Evolutionary conservation across 2,888 invertebrate species (phyloP).

Genomic region (Ecliptopera silaceata): DNA sequence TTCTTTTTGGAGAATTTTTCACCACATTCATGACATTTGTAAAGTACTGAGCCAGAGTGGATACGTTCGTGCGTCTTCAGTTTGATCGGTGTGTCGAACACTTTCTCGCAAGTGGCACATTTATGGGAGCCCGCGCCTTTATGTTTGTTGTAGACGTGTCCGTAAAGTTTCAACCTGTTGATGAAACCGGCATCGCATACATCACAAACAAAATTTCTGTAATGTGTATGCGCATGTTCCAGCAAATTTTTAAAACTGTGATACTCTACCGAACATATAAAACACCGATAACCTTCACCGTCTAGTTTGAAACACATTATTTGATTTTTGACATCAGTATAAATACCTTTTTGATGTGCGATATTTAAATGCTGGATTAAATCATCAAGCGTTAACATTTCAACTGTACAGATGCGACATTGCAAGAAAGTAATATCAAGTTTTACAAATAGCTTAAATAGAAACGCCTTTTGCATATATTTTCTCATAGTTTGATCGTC

Average conservation of each 20-base stretch:
- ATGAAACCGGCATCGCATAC: slow-evolving; percentile 56
- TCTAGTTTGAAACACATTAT: slow-evolving; percentile 60
- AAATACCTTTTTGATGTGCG: slow-evolving; percentile 40
- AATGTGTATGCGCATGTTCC: slow-evolving; percentile 60
- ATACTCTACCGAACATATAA: slow-evolving; percentile 45
- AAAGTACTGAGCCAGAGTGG: slow-evolving; percentile 50
- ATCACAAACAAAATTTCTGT: slow-evolving; percentile 53
- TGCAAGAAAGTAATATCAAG: slow-evolving; percentile 51
- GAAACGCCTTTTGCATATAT: slow-evolving; percentile 52
- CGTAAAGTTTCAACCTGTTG: slow-evolving; percentile 45
- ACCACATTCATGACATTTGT: slow-evolving; percentile 56
- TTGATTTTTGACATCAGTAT: slow-evolving; percentile 52
- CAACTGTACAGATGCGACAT: slow-evolving; percentile 46
- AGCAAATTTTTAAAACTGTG: slow-evolving; percentile 52
- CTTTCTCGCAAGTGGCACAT: slow-evolving; percentile 68
- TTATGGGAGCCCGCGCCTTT: slow-evolving; percentile 49
- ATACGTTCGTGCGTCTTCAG: slow-evolving; percentile 66
- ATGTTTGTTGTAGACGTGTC: slow-evolving; percentile 53
- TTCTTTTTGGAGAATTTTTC: slow-evolving; percentile 42
- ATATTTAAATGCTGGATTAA: slow-evolving; percentile 36
- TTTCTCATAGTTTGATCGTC: slow-evolving; percentile 43
- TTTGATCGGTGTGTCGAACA: slow-evolving; percentile 67
- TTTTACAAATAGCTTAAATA: slow-evolving; percentile 44
- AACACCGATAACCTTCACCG: slow-evolving; percentile 45
- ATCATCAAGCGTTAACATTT: slow-evolving; percentile 40